Conservation (phyloP, 2,888 invertebrate genomes). For the Callimorpha dominula region DNA sequence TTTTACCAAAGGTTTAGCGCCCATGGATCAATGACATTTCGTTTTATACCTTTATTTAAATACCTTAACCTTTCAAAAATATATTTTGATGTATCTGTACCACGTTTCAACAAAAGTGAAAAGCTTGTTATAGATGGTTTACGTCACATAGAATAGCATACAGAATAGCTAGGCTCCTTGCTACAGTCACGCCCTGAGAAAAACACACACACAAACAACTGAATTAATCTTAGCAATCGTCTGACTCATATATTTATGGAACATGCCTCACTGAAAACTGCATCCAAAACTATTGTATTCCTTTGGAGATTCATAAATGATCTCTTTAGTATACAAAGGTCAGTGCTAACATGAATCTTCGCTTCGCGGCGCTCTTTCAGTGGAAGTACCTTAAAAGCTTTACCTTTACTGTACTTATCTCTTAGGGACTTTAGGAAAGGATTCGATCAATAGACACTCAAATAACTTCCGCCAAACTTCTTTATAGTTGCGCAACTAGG, state of each 20-base stretch:
- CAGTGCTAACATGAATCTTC: conserved; percentile 53
- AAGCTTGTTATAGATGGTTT: no score
- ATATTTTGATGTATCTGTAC: no score
- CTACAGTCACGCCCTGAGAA: no score
- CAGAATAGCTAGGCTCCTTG: no score
- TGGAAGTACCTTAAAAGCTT: conserved; percentile 35
- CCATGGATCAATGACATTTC: no score
- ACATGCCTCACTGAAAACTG: conserved; percentile 11
- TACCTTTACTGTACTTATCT: conserved; percentile 21
- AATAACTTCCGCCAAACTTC: conserved; percentile 2
- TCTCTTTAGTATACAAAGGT: conserved; percentile 50
- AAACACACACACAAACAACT: background rate
- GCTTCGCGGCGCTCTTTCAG: conserved; percentile 48
- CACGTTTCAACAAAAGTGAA: no score
- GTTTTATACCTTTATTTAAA: no score
- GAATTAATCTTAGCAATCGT: conserved; percentile 13
- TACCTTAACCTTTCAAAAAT: no score
- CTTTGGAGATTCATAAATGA: conserved; percentile 44
- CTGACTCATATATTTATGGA: conserved; percentile 31
- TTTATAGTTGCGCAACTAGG: background rate
- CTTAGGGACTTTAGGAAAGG: conserved; percentile 15
- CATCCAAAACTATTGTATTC: conserved; percentile 49
- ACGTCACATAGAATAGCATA: no score
- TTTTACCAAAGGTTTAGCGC: no score
- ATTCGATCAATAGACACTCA: conserved; percentile 21